These are phyloP conservation scores for Myopa testacea DNA, from an alignment of 2,888 invertebrate species.

Conservation along the genomic window DNA sequence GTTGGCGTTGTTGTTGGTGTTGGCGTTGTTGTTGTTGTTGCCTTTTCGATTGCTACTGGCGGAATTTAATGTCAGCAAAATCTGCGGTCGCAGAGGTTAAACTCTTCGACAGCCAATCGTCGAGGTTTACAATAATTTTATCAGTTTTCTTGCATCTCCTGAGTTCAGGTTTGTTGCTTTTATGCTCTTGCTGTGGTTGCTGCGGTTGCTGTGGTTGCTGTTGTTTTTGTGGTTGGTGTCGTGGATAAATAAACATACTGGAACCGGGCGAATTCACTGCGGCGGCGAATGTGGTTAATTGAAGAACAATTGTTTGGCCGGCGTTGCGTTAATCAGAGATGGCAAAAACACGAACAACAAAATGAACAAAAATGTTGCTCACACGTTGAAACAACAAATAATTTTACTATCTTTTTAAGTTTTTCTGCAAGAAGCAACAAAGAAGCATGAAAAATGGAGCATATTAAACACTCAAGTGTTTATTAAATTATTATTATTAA, in stretches of 20 bases:
- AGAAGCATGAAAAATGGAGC: no score
- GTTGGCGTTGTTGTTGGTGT: no score
- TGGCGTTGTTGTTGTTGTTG: no score
- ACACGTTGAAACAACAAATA: no score
- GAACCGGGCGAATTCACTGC: constrained; percentile 25
- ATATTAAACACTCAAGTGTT: no score
- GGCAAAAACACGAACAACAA: neutral
- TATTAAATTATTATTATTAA: no score
- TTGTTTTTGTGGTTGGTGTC: constrained; percentile 18
- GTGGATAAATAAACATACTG: constrained; percentile 42
- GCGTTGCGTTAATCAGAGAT: neutral
- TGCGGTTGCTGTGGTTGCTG: neutral
- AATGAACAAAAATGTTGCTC: neutral
- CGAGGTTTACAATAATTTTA: constrained; percentile 44
- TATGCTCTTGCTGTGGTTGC: neutral
- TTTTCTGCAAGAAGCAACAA: no score
- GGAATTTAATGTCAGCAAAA: constrained; percentile 17
- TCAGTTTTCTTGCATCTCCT: constrained; percentile 43
- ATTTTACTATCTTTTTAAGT: no score
- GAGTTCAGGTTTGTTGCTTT: neutral
- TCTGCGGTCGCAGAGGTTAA: neutral
- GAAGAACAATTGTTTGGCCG: constrained; percentile 8
- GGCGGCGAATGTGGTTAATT: constrained; percentile 38
- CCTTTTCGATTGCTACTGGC: constrained; percentile 34
- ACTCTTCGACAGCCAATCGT: neutral